Evolutionary conservation across 2,113 vertebrate species (phyloP).

Genomic region (Callopanchax toddi): DNA sequence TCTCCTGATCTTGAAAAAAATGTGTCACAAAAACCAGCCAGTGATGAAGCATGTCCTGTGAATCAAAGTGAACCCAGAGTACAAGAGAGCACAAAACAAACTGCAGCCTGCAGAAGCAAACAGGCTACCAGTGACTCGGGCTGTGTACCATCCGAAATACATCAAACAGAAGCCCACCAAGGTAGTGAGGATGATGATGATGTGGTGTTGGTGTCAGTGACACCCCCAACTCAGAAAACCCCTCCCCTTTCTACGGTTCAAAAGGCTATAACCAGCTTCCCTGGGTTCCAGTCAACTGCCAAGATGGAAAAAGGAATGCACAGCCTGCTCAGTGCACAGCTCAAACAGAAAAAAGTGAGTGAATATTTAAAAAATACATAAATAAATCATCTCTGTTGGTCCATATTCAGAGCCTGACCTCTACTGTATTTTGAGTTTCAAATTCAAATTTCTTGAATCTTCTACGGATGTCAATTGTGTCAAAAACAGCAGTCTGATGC

Average conservation of each 20-base stretch:
- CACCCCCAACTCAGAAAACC: constrained; percentile 55
- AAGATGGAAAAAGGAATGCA: constrained; percentile 59
- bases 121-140: neutral
- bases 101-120: neutral
- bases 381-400: neutral
- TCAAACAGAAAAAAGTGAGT: constrained; percentile 90
- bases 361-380: too few species aligned
- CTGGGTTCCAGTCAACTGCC: constrained; percentile 61
- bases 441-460: too few species aligned
- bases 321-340: constrained; percentile 79
- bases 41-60: neutral
- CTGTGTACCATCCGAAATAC: neutral
- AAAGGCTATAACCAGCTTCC: constrained; percentile 68
- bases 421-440: neutral
- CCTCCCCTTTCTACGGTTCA: constrained; percentile 58
- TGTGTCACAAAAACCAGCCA: neutral
- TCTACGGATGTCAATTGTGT: too few species aligned
- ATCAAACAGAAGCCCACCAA: constrained; percentile 1
- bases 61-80: neutral
- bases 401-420: neutral
- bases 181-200: constrained; percentile 47
- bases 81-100: constrained; percentile 2
- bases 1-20: constrained; percentile 10
- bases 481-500: too few species aligned
- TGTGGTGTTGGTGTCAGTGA: constrained; percentile 60